Base-by-base conservation (phyloP, 2,888 invertebrate genomes). In the Campaea margaritaria region DNA sequence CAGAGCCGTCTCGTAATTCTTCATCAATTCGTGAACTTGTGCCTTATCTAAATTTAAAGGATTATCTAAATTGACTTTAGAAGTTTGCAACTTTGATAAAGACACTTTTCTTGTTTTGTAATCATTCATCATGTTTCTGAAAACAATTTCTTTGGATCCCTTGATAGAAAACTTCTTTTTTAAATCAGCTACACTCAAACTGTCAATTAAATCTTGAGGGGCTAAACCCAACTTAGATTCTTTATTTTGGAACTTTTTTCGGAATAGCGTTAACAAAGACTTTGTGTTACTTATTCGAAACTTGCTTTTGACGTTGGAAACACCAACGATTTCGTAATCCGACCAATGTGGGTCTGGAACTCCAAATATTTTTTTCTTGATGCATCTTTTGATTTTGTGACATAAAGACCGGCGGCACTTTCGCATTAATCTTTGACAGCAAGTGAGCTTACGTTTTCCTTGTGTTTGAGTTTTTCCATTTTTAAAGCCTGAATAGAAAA, bases 291-390 rank as follows among this genome's bases (percentile, higher is more conserved):
- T 60, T 31, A 61, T 44, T 11, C 57, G 69, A 2, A 75, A 49
- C 52, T 73, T 74, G 54, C 75, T 68, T 63, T 65, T 74, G 7
- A 79, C 9, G 10, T 65, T 70, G 8, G 65, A 72, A 14, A 80
- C 34, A 15, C 74, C 78, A 44, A 58, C 68, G 9, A 80, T 31
- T 45, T 81, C 74, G 56, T 71, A 79, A 34, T 80, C 73, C 11
- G 65, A 53, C 10, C 75, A 42, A n/a, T 63, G 57, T 13, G 73
- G 66, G 48, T 74, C 56, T 16, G 70, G 63, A 31, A 55, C 60
- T 14, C 76, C 78, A 56, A 81, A 74, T 15, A 78, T 28, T 44
- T 65, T 68, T 50, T 71, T 78, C 57, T 75, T 80, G 0, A 74
- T 27, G 38, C 71, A 75, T 56, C 73, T 68, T 50, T 62, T 66